Base-by-base conservation (phyloP, 2,797 vertebrate species). In the Melanotaenia parkinsoni region DNA sequence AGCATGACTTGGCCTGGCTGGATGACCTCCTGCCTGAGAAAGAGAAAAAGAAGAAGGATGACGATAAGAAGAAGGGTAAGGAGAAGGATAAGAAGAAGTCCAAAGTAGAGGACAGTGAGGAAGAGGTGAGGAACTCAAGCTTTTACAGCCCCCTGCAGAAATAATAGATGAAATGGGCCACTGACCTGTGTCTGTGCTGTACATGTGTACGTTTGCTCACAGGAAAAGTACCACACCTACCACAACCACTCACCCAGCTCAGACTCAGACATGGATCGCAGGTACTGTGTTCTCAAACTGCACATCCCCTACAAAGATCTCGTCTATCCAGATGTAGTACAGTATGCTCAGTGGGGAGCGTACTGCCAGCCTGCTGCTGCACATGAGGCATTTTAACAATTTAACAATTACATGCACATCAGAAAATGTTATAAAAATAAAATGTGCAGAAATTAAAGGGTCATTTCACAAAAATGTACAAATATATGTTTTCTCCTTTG, bases 1-100 rank as follows among this genome's bases (percentile, higher is more conserved):
- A 98, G 86, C 98, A 98, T 0, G 96, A 99, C 82, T 91, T 99
- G 79, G 97, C 97, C 73, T 99, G 98, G 98, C 70, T 99, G 18
- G 98, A 99, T 40, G 98, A 97, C 86, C 92, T 99, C 79, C 94
- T 99, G 68, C 98, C 98, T 0, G 97, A 96, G 84, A 99, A 97
- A 77, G 96, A 97, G 67, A 97, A 98, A 79, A 97, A 97, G 80
- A 93, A 97, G 81, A 93, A 94, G n/a, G 95, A 96, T 0, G 95
- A 97, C 3, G 95, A 95, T 61, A 96, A 95, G 68, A 96, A 94
- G 71, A 96, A 90, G 62, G 84, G 93, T 59, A 96, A 96, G 83
- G 93, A 89, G 40, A 96, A 74, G 37, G 78, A 79, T 40, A 91
- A 95, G 90, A 97, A 95, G 71, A 95, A 90, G 79, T 20, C 74